These are phyloP conservation scores for Peromyscus eremicus DNA, from an alignment of 2,797 vertebrate species.

Conservation along the genomic window DNA sequence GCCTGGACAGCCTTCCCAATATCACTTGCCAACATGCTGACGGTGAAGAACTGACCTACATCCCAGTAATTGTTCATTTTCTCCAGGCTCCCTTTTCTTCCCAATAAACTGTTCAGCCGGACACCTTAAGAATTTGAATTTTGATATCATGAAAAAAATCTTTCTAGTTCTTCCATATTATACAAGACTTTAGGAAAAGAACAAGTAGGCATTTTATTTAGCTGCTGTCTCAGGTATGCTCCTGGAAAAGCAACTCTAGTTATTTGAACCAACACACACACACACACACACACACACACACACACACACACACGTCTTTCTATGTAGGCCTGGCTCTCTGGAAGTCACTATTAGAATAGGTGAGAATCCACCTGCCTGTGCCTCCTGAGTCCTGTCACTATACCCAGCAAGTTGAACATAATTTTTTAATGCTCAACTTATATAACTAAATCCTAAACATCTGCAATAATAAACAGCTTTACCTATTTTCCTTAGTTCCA, in stretches of 20 bases:
- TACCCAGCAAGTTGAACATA: neutral
- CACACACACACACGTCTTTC: neutral
- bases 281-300: neutral
- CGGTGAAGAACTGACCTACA: slow-evolving; percentile 96
- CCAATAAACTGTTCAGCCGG: slow-evolving; percentile 95
- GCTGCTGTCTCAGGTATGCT: neutral
- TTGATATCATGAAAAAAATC: slow-evolving; percentile 52
- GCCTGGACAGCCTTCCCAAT: slow-evolving; percentile 96
- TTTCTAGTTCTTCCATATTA: slow-evolving; percentile 13
- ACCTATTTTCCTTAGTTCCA: slow-evolving; percentile 98
- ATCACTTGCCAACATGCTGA: slow-evolving; percentile 96
- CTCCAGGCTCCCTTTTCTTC: slow-evolving; percentile 96
- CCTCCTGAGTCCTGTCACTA: neutral
- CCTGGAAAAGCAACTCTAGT: neutral
- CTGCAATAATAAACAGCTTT: slow-evolving; percentile 71
- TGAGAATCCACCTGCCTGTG: neutral
- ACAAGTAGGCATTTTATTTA: slow-evolving; percentile 1
- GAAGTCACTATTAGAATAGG: neutral
- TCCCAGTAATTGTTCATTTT: slow-evolving; percentile 99
- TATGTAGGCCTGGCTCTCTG: neutral
- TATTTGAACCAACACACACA: neutral
- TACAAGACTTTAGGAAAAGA: slow-evolving; percentile 9
- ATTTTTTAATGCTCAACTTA: slow-evolving; percentile 29
- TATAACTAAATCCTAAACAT: slow-evolving; percentile 20
- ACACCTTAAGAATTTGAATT: slow-evolving; percentile 91